Conservation (phyloP, 1,140 invertebrate species). For the Neocloeon triangulifer region DNA sequence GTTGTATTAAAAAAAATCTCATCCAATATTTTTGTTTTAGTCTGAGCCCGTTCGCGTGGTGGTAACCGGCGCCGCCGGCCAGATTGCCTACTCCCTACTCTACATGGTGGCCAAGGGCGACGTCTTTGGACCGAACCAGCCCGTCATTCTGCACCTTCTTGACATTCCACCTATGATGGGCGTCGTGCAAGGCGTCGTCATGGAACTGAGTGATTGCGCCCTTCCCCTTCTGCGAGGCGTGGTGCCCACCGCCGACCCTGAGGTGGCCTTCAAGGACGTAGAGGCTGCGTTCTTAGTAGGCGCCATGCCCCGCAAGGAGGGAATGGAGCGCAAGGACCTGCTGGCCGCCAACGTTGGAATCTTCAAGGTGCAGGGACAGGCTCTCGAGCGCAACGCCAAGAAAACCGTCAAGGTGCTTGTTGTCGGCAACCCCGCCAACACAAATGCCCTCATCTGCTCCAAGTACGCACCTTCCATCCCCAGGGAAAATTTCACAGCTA, state of each 20-base stretch:
- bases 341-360: constrained; percentile 95
- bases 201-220: constrained; percentile 93
- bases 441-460: constrained; percentile 90
- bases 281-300: constrained; percentile 96
- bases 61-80: constrained; percentile 93
- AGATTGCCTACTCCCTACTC: constrained; percentile 93
- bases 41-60: constrained; percentile 73
- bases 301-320: constrained; percentile 93
- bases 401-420: constrained; percentile 93
- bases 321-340: constrained; percentile 97
- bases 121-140: constrained; percentile 84
- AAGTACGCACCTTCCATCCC: constrained; percentile 97
- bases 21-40: constrained; percentile 27
- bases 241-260: constrained; percentile 66
- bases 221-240: constrained; percentile 70
- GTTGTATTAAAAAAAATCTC: no score
- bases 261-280: constrained; percentile 83
- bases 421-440: constrained; percentile 98
- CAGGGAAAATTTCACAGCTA: constrained; percentile 88
- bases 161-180: constrained; percentile 92
- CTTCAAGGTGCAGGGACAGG: constrained; percentile 78
- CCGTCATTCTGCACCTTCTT: constrained; percentile 71
- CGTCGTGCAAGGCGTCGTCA: constrained; percentile 86
- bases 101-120: constrained; percentile 87
- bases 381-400: constrained; percentile 77